A percentile compares a stretch with the other conserved stretches of the same genome.
Conservation (phyloP, 2,888 invertebrate genomes). For the Gari tellinella region DNA sequence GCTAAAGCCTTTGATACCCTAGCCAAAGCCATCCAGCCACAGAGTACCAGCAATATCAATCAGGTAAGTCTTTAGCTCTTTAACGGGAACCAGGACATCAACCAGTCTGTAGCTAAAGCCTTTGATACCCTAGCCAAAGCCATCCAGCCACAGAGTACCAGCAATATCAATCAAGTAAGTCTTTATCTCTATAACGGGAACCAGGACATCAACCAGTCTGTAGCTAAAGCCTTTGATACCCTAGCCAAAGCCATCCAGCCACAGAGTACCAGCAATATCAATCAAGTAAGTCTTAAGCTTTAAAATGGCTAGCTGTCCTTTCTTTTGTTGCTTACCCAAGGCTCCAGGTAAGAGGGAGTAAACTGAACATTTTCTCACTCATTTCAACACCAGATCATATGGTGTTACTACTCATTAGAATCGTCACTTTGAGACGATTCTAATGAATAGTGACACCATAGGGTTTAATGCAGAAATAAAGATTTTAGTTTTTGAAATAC, state of each 20-base stretch:
- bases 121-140: conserved; percentile 89
- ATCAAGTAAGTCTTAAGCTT: conserved; percentile 58
- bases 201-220: conserved; percentile 83
- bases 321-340: too few relatives aligned
- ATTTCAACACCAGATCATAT: too few relatives aligned
- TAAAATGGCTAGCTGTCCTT: conserved; percentile 54
- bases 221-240: conserved; percentile 90
- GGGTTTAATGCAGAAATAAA: too few relatives aligned
- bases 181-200: conserved; percentile 47
- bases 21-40: conserved; percentile 86
- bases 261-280: conserved; percentile 35
- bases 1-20: conserved; percentile 91
- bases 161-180: conserved; percentile 56
- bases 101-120: conserved; percentile 88
- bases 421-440: too few relatives aligned
- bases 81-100: conserved; percentile 58
- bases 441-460: too few relatives aligned
- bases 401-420: too few relatives aligned
- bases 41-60: conserved; percentile 38
- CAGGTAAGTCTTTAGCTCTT: conserved; percentile 59
- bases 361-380: too few relatives aligned
- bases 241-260: conserved; percentile 87
- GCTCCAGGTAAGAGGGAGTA: too few relatives aligned
- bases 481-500: too few relatives aligned
- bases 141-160: conserved; percentile 67